These are phyloP conservation scores for Plecturocebus donacophilus DNA, from an alignment of 2,113 vertebrate species.

Conservation along the genomic window DNA sequence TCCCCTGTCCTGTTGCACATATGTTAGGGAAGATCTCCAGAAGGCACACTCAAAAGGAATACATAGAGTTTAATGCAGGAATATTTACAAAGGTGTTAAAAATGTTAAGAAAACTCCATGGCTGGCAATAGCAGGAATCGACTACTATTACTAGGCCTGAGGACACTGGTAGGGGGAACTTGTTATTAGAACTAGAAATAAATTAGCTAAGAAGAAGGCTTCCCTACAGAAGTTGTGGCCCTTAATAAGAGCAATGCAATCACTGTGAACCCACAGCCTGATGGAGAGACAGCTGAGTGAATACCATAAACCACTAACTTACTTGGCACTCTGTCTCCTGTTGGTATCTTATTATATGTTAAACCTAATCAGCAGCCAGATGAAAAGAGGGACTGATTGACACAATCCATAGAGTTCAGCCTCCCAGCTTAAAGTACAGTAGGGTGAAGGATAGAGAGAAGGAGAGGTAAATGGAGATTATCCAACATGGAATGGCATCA, in stretches of 20 bases:
- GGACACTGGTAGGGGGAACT: neutral
- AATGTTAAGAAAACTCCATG: neutral
- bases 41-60: neutral
- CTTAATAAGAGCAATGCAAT: neutral
- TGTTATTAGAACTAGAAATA: neutral
- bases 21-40: neutral
- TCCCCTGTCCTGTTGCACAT: neutral
- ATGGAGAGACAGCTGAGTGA: neutral
- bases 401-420: neutral
- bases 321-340: neutral
- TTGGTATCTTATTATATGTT: accelerated
- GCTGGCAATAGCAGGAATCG: neutral
- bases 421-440: neutral
- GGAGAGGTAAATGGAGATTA: neutral
- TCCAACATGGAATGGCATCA: neutral
- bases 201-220: neutral
- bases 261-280: neutral
- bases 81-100: neutral
- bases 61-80: neutral
- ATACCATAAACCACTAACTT: neutral
- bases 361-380: neutral
- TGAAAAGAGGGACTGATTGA: neutral
- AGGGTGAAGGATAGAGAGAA: neutral
- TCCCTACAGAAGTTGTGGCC: neutral
- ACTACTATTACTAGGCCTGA: neutral